These are phyloP conservation scores for Lutraria rhynchaena DNA, from an alignment of 1,140 invertebrate species.

Conservation along the genomic window DNA sequence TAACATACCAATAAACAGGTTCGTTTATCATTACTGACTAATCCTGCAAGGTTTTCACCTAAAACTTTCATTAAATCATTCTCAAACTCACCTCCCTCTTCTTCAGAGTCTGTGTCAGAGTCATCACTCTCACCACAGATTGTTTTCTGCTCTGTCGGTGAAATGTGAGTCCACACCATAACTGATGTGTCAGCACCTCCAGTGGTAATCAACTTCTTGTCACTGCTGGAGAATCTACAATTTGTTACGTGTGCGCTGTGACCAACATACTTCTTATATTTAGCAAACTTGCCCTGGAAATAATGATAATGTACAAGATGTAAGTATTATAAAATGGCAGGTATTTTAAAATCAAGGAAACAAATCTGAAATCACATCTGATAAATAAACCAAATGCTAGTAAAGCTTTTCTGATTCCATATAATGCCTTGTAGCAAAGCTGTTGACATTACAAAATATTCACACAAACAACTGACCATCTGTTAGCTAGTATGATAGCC, in stretches of 20 bases:
- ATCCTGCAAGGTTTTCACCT: too few species aligned
- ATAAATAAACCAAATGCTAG: too few species aligned
- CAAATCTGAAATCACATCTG: too few species aligned
- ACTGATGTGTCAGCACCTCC: slow-evolving; percentile 82
- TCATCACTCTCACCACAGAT: slow-evolving; percentile 81
- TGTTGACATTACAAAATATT: too few species aligned
- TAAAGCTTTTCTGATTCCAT: too few species aligned
- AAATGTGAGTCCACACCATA: slow-evolving; percentile 80
- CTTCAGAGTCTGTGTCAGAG: slow-evolving; percentile 81
- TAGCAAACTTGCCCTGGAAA: slow-evolving; percentile 82
- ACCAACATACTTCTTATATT: slow-evolving; percentile 82
- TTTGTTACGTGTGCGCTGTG: slow-evolving; percentile 83
- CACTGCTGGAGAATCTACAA: slow-evolving; percentile 78
- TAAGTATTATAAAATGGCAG: too few species aligned
- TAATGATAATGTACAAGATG: background rate
- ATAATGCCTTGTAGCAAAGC: too few species aligned
- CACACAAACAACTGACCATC: too few species aligned
- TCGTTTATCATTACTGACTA: too few species aligned
- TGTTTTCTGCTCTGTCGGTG: slow-evolving; percentile 57
- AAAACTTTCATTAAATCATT: background rate
- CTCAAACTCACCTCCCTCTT: slow-evolving; percentile 77
- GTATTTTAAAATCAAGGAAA: too few species aligned
- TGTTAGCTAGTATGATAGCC: too few species aligned
- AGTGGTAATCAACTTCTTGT: slow-evolving; percentile 76
- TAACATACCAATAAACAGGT: too few species aligned